These are phyloP conservation scores for Mormyrus iriodes DNA, from an alignment of 2,113 vertebrate species.

Conservation along the genomic window DNA sequence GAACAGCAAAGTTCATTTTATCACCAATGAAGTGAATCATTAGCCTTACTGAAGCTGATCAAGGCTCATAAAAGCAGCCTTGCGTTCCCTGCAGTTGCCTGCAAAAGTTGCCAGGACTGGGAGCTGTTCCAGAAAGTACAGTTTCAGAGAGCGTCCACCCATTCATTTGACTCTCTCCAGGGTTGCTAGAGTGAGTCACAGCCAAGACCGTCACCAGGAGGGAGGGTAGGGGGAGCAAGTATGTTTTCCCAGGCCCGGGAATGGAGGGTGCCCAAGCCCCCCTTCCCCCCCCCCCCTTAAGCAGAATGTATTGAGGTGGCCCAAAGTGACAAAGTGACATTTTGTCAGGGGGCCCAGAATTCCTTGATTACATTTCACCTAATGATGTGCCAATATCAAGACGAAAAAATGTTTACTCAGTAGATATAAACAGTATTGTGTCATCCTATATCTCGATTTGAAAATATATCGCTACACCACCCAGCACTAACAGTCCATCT, in stretches of 20 bases:
- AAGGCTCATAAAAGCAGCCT: not conserved
- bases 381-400: not conserved
- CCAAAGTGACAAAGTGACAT: too few species aligned
- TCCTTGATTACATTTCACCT: too few species aligned
- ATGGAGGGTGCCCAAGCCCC: too few species aligned
- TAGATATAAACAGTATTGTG: too few species aligned
- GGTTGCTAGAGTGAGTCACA: not conserved
- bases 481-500: too few species aligned
- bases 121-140: not conserved
- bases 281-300: too few species aligned
- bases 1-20: not conserved
- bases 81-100: not conserved
- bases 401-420: not conserved
- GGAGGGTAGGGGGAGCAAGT: not conserved
- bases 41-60: not conserved
- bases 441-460: too few species aligned
- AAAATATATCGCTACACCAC: too few species aligned
- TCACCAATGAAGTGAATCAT: not conserved
- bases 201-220: not conserved
- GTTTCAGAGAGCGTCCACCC: not conserved
- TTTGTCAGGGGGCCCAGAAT: too few species aligned
- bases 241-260: not conserved
- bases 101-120: not conserved
- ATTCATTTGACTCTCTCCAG: not conserved
- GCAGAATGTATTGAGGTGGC: too few species aligned